Conservation (phyloP, 2,888 invertebrate species). For the Lutraria lutraria region DNA sequence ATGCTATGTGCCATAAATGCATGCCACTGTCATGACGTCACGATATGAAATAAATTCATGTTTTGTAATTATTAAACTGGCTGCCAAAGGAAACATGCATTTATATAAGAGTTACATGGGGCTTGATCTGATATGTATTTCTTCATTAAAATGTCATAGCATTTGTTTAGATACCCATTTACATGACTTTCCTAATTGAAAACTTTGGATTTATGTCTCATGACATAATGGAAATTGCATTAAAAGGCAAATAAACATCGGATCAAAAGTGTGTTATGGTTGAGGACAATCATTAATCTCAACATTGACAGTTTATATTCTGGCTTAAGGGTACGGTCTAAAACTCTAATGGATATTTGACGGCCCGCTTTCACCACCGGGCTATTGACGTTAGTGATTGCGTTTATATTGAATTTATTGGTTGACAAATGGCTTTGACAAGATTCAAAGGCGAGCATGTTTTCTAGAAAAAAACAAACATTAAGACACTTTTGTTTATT, state of each 20-base stretch:
- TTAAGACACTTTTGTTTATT: no score
- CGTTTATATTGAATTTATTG: not conserved
- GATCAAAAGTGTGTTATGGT: constrained; percentile 8
- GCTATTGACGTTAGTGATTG: not conserved
- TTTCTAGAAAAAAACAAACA: no score
- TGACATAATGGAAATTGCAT: not conserved
- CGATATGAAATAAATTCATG: not conserved
- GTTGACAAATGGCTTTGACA: not conserved
- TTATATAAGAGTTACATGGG: not conserved
- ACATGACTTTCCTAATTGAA: not conserved
- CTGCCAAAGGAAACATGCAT: not conserved
- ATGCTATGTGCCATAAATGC: not conserved
- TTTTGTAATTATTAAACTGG: not conserved
- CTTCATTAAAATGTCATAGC: not conserved
- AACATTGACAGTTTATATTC: not conserved
- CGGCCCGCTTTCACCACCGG: not conserved
- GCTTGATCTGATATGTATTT: not conserved
- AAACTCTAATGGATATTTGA: constrained; percentile 9
- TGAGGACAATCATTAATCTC: not conserved
- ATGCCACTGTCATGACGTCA: not conserved
- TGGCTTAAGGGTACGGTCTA: not conserved
- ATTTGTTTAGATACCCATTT: not conserved
- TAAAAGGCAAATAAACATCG: not conserved
- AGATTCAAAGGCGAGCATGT: not conserved
- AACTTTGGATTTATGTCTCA: not conserved